phyloP scores from a whole-genome alignment of 2,797 vertebrate genomes.

The Megalops cyprinoides region DNA sequence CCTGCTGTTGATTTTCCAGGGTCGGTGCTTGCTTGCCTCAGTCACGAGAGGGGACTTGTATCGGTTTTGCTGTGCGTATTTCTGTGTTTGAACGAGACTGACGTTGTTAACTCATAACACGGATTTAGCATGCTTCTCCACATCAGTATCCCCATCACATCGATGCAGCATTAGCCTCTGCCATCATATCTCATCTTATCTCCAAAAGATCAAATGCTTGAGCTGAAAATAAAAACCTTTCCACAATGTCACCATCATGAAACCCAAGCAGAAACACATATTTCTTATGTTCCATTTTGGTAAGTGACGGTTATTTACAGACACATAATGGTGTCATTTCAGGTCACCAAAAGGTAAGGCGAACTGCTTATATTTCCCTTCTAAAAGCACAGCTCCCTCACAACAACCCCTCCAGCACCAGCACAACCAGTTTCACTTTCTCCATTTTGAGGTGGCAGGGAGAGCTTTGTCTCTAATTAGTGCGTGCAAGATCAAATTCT shows the following conservation, averaged over 20 bases:
- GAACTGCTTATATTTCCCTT: background rate
- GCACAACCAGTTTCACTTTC: background rate
- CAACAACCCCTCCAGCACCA: background rate
- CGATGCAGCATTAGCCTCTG: background rate
- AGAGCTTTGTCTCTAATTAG: background rate
- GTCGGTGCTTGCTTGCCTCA: background rate
- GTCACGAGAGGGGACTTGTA: background rate
- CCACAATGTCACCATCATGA: background rate
- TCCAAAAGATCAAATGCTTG: background rate
- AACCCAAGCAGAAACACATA: background rate
- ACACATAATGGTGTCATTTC: background rate
- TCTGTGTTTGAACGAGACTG: too few relatives aligned
- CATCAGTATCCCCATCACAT: background rate
- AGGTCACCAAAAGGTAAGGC: background rate
- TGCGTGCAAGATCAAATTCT: background rate
- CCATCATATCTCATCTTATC: background rate
- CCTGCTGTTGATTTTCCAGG: background rate
- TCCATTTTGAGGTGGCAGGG: background rate
- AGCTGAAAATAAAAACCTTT: background rate
- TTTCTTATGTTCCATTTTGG: background rate
- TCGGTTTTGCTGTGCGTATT: background rate
- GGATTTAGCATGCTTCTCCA: background rate
- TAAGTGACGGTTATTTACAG: background rate
- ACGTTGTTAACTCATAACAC: background rate
- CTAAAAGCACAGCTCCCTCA: background rate